These are phyloP conservation scores for Athetis lepigone DNA, from an alignment of 2,888 invertebrate species.

Conservation along the genomic window DNA sequence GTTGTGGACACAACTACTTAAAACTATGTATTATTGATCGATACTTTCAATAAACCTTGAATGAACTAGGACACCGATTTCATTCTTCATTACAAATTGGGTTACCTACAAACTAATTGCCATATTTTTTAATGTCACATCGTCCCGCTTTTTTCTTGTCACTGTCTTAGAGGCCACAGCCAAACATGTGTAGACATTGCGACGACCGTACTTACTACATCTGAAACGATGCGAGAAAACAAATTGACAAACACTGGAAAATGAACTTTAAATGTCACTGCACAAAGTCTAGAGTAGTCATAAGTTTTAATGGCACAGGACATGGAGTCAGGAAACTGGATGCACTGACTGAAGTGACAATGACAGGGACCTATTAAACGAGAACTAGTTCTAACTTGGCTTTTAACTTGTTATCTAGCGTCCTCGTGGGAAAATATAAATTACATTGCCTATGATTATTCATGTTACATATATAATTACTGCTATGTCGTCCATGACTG, in stretches of 20 bases:
- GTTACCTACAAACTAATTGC: conserved; percentile 35
- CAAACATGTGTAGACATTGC: conserved; percentile 48
- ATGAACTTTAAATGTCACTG: neutral
- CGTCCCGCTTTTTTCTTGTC: conserved; percentile 55
- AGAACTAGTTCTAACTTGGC: conserved; percentile 66
- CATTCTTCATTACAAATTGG: conserved; percentile 39
- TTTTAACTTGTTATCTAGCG: conserved; percentile 57
- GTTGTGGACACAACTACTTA: too few relatives aligned
- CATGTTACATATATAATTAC: conserved; percentile 54
- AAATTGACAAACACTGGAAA: conserved; percentile 21
- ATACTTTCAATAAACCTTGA: conserved; percentile 48
- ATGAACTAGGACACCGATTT: conserved; percentile 36
- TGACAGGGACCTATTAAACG: conserved; percentile 72
- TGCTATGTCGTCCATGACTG: conserved; percentile 54
- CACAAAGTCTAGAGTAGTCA: conserved; percentile 19
- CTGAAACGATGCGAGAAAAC: conserved; percentile 24
- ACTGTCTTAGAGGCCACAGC: conserved; percentile 47
- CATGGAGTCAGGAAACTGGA: conserved; percentile 55
- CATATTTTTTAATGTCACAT: conserved; percentile 45
- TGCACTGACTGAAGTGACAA: conserved; percentile 67
- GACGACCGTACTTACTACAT: conserved; percentile 51
- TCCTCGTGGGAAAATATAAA: conserved; percentile 61
- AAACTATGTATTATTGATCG: conserved; percentile 34
- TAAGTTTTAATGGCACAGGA: conserved; percentile 17
- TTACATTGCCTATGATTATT: conserved; percentile 54